Evolutionary conservation across 2,113 vertebrate species (phyloP).

Genomic region (Brachyhypopomus gauderio): DNA sequence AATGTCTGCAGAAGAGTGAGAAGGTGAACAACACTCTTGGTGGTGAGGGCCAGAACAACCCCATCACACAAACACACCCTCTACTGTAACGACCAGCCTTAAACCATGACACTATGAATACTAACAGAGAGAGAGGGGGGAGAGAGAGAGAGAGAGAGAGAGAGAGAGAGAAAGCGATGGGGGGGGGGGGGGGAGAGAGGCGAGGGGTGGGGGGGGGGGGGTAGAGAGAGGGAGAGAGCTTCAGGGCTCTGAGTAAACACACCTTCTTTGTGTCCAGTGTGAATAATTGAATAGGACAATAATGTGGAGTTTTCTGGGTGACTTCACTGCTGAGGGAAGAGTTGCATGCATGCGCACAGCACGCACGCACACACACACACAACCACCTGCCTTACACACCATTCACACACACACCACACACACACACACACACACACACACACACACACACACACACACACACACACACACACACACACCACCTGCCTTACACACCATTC

Average conservation of each 20-base stretch:
- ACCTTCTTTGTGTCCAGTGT: not conserved
- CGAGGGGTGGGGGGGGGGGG: not conserved
- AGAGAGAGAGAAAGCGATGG: not conserved
- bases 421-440: too few species aligned
- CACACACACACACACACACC: too few species aligned
- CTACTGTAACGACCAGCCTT: not conserved
- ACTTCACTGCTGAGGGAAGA: too few species aligned
- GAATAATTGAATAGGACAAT: conserved; percentile 19
- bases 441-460: too few species aligned
- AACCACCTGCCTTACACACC: too few species aligned
- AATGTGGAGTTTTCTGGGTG: not conserved
- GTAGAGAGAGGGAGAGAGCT: not conserved
- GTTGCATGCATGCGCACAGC: too few species aligned
- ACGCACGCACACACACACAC: too few species aligned
- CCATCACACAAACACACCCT: not conserved
- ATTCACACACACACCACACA: too few species aligned
- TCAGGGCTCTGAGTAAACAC: not conserved
- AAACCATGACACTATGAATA: conserved; percentile 61
- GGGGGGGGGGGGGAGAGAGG: not conserved
- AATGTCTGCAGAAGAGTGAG: conserved; percentile 30
- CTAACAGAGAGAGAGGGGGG: conserved; percentile 10
- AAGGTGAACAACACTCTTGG: not conserved
- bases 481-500: too few species aligned
- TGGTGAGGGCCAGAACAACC: too few species aligned
- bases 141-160: not conserved